Evolutionary conservation across 2,113 vertebrate genomes (phyloP), one percentile per base, ranked within the genome.

Genomic region (Stigmatopora nigra): DNA sequence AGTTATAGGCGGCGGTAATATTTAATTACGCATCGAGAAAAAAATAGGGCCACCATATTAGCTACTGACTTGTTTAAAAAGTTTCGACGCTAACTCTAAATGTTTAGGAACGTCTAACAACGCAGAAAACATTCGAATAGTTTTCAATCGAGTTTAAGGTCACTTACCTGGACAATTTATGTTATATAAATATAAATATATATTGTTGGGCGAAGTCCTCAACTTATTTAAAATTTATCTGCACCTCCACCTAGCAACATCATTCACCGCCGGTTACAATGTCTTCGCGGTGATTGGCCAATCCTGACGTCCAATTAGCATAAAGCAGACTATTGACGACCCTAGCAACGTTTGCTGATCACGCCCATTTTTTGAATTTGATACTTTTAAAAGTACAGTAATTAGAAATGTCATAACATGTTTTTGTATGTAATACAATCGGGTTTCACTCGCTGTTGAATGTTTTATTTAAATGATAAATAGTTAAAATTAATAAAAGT

Each of bases 281-380:
- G 13, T 22, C 41, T 20, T 12, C 1, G 2, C 4, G 5, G 38
- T 20, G 2, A 61, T 61, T 61, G 59, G 59, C 45, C 19, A 46
- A 13, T 8, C 41, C 59, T 41, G 12, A 13, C 36, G 53, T 65
- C 86, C 84, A 87, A 86, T 87, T 20, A 76, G n/a, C 69, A n/a
- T 69, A 9, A 10, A 66, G 75, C 38, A 63, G 36, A 9, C 31
- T 6, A 4, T 1, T 0, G 0, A 3, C 5, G 4, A 0, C 46
- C 81, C 62, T 83, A 76, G 82, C 75, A 84, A 87, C 82, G 19
- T 5, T 13, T 53, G 16, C 4, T 14, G 48, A 44, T 19, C 58
- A 44, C 58, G 59, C 59, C 57, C n/a, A n/a, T 5, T 2, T 60
- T 60, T 38, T 6, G 4, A 12, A 53, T n/a, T 19, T n/a, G 9